Evolutionary conservation across 2,113 vertebrate genomes (phyloP), one percentile per base, ranked within the genome.

Genomic region (Heterotis niloticus): DNA sequence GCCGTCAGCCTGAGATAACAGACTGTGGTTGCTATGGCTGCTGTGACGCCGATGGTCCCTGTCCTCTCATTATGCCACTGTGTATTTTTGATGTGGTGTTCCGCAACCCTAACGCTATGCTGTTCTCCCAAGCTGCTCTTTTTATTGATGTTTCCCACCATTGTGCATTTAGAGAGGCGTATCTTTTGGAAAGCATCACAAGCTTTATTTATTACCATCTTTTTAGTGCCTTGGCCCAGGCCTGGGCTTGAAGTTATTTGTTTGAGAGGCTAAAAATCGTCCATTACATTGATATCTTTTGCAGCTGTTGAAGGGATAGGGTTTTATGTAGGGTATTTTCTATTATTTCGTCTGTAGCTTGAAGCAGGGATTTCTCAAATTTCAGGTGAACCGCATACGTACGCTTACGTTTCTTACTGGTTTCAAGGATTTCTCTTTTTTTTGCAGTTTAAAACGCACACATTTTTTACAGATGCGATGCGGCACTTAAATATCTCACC

Each of bases 141-240:
- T 28, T 60, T 57, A 52, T 64, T 52, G 56, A 56, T 24, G 34
- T 79, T 79, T 79, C 78, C 78, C 62, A 74, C 78, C 29, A 64
- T 73, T 79, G 60, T 74, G 69, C 24, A 69, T 65, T 65, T 16
- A 52, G 10, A 54, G 62, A 74, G 59, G 78, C 60, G 29, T 74
- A 74, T 65, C 70, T 79, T 54, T 70, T 79, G 59, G 59, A 71
- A 74, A 57, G 62, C 69, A 79, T 79, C 44, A 23, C 56, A 79
- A 60, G 34, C 44, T 64, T 52, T 79, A 68, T 79, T 23, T 79
- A 72, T 62, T 71, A 28, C 29, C 14, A 64, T 71, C 29, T 73
- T 29, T 72, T 64, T 78, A 68, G 44, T 71, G 69, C 23, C 78
- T 73, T 79, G 68, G 60, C 70, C 23, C 14, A 57, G n/a, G n/a